Conservation (phyloP, 2,113 vertebrate genomes). For the Grallaria varia region DNA sequence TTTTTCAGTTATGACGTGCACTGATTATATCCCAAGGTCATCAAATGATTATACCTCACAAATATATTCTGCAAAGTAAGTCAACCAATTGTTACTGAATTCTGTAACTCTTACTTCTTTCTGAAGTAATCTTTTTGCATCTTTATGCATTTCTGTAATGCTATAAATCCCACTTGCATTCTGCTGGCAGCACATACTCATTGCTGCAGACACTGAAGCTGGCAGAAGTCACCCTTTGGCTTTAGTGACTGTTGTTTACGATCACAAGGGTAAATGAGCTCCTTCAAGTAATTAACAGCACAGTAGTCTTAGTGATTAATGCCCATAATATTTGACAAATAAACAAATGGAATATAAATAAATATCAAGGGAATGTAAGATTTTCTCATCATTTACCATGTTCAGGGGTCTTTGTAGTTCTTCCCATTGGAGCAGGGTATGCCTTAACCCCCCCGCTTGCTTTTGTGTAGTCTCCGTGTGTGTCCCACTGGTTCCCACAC, state of each 20-base stretch:
- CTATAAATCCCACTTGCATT: background rate
- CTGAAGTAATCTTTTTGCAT: background rate
- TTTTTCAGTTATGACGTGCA: conserved; percentile 81
- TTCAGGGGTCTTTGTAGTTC: background rate
- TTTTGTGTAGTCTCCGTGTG: background rate
- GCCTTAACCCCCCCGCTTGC: background rate
- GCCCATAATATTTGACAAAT: background rate
- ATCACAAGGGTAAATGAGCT: background rate
- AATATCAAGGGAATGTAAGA: background rate
- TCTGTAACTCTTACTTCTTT: background rate
- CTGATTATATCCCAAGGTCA: conserved; percentile 81
- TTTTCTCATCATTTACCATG: background rate
- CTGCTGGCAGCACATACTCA: background rate
- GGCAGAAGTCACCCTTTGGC: background rate
- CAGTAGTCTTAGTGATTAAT: background rate
- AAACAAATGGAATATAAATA: background rate
- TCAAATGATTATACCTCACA: conserved; percentile 84
- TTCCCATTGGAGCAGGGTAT: background rate
- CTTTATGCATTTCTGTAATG: background rate
- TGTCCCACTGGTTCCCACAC: background rate
- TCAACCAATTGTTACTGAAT: conserved; percentile 38
- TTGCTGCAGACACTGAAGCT: background rate
- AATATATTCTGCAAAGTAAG: conserved; percentile 86
- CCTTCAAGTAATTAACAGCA: background rate
- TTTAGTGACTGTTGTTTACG: background rate